phyloP scores from a whole-genome alignment of 2,888 invertebrate genomes.

The Synergus gifuensis region DNA sequence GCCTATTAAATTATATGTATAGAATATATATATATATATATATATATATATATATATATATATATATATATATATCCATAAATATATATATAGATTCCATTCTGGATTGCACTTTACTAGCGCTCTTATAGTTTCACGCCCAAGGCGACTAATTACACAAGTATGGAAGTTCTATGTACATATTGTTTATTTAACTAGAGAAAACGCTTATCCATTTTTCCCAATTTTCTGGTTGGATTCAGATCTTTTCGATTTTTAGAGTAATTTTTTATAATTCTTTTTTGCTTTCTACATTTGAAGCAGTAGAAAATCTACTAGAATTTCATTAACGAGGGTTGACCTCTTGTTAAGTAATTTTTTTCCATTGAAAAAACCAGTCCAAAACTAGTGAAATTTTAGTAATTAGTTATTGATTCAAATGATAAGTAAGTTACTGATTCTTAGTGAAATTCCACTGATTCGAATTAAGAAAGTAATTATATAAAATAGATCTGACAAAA shows the following conservation, averaged over 20 bases:
- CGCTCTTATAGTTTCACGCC: slow-evolving; percentile 9
- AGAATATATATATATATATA: slow-evolving; percentile 42
- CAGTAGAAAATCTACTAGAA: too few relatives aligned
- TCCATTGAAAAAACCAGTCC: too few relatives aligned
- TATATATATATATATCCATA: neutral
- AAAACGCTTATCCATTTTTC: neutral
- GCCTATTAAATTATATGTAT: slow-evolving; percentile 49
- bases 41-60: slow-evolving; percentile 23
- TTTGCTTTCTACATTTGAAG: neutral
- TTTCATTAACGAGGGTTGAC: too few relatives aligned
- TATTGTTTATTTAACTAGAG: neutral
- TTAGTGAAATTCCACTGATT: too few relatives aligned
- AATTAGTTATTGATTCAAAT: too few relatives aligned
- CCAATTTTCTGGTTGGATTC: neutral
- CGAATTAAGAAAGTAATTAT: neutral
- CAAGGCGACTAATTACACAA: slow-evolving; percentile 11
- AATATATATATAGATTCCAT: slow-evolving; percentile 47
- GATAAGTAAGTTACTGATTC: too few relatives aligned
- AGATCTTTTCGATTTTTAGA: neutral
- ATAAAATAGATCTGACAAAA: neutral
- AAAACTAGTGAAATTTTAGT: too few relatives aligned
- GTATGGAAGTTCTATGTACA: neutral
- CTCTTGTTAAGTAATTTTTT: too few relatives aligned
- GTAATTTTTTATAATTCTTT: too few relatives aligned
- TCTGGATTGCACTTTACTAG: slow-evolving; percentile 53